phyloP scores from a whole-genome alignment of 1,140 invertebrate species.

The Pseudomyrmex cubaensis region DNA sequence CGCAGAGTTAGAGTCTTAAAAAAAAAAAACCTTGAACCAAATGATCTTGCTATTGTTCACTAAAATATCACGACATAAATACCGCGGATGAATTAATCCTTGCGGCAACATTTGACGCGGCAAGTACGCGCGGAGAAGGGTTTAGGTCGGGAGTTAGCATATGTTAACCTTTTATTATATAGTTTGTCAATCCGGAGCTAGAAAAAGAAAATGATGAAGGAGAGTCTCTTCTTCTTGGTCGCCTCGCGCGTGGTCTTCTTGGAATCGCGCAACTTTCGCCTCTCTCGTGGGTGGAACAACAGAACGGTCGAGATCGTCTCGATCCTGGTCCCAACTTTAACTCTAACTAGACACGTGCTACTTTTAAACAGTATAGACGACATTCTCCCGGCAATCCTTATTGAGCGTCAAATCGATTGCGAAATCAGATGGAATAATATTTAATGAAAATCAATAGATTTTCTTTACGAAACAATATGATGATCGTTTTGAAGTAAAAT shows the following conservation, averaged over 20 bases:
- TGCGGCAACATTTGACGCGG: conserved; percentile 57
- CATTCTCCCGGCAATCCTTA: conserved; percentile 2
- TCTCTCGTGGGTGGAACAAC: conserved; percentile 72
- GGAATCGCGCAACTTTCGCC: conserved; percentile 66
- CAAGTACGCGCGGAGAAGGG: conserved; percentile 37
- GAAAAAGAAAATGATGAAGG: conserved; percentile 49
- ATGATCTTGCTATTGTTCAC: conserved; percentile 67
- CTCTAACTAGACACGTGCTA: conserved; percentile 54
- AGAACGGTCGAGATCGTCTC: conserved; percentile 64
- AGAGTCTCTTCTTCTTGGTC: conserved; percentile 16
- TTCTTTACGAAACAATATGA: neutral
- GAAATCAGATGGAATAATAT: neutral
- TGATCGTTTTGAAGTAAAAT: neutral
- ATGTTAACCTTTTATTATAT: conserved; percentile 71
- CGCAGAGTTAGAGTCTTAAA: neutral
- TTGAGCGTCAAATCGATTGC: conserved; percentile 9
- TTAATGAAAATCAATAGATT: neutral
- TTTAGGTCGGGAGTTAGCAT: conserved; percentile 63
- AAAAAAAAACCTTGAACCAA: conserved; percentile 13
- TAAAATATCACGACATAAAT: conserved; percentile 72
- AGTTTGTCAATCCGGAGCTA: conserved; percentile 46
- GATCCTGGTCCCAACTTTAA: conserved; percentile 44
- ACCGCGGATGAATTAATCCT: conserved; percentile 64
- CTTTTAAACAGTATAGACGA: conserved; percentile 40
- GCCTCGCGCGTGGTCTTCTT: conserved; percentile 30